Conservation (phyloP, 2,888 invertebrate genomes). For the Hoplodrina blanda region DNA sequence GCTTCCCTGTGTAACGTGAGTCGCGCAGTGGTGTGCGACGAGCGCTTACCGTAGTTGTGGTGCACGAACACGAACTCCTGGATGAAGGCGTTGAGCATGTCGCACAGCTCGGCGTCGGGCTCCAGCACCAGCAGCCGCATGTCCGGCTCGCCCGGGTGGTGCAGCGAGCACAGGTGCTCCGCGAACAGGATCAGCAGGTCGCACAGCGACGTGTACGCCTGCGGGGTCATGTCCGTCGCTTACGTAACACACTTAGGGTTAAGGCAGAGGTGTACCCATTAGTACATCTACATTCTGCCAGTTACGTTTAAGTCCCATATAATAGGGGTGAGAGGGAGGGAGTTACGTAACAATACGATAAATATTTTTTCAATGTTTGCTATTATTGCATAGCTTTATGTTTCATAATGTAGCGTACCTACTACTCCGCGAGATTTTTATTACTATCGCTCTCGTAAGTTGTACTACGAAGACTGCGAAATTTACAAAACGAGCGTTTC, state of each 20-base stretch:
- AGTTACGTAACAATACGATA: too few species aligned
- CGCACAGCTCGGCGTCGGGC: conserved; percentile 95
- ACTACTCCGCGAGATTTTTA: background rate
- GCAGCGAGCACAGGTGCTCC: conserved; percentile 92
- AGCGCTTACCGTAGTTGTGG: conserved; percentile 95
- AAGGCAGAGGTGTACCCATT: too few species aligned
- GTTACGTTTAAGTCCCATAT: too few species aligned
- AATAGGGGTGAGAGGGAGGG: too few species aligned
- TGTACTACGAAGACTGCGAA: too few species aligned
- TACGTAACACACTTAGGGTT: too few species aligned
- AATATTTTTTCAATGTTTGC: background rate
- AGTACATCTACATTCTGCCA: too few species aligned
- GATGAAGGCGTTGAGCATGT: conserved; percentile 96
- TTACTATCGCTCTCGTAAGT: too few species aligned
- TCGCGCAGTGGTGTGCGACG: background rate
- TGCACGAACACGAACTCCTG: conserved; percentile 98
- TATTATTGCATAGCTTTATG: too few species aligned
- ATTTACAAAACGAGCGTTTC: too few species aligned
- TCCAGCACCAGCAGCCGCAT: conserved; percentile 93
- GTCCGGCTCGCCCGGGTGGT: conserved; percentile 78
- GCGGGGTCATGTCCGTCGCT: conserved; percentile 29
- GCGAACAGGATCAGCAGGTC: conserved; percentile 98
- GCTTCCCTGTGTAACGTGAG: background rate
- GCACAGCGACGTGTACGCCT: conserved; percentile 98
- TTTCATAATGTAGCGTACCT: background rate